phyloP scores from a whole-genome alignment of 2,888 invertebrate genomes.

The Ypsolopha scabrella region DNA sequence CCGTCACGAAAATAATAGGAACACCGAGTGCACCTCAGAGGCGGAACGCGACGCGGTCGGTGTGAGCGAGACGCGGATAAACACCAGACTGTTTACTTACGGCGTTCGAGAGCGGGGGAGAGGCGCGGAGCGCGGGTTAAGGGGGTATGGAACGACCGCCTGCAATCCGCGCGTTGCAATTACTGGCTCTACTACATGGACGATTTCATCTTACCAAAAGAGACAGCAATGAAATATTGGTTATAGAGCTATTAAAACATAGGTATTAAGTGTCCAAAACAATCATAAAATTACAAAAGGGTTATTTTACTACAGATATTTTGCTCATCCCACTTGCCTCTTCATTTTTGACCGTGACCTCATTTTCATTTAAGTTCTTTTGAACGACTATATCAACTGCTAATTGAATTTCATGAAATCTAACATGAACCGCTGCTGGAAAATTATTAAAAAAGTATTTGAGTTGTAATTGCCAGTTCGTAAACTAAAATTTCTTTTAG shows the following conservation, averaged over 20 bases:
- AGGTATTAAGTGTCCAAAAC: too few relatives aligned
- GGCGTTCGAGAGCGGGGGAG: constrained; percentile 57
- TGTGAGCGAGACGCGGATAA: constrained; percentile 70
- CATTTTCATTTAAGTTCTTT: constrained; percentile 3
- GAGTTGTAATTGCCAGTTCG: too few relatives aligned
- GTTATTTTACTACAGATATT: too few relatives aligned
- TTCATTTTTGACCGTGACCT: constrained; percentile 2
- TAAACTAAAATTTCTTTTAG: too few relatives aligned
- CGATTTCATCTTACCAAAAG: constrained; percentile 2
- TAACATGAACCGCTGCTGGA: too few relatives aligned
- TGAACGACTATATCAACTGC: background rate
- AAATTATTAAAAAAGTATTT: too few relatives aligned
- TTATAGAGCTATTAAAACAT: too few relatives aligned
- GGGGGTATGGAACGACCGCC: constrained; percentile 40
- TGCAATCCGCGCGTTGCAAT: constrained; percentile 69
- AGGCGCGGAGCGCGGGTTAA: constrained; percentile 35
- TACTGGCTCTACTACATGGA: constrained; percentile 44
- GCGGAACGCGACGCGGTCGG: constrained; percentile 67
- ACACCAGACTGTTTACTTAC: constrained; percentile 70
- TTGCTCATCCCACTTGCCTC: background rate
- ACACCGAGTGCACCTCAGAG: constrained; percentile 69
- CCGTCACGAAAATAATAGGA: constrained; percentile 72
- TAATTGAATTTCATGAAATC: too few relatives aligned
- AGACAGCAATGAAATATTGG: too few relatives aligned
- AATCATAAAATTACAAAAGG: too few relatives aligned